Evolutionary conservation across 2,113 vertebrate genomes (phyloP).

Genomic region (Pluvianellus socialis): DNA sequence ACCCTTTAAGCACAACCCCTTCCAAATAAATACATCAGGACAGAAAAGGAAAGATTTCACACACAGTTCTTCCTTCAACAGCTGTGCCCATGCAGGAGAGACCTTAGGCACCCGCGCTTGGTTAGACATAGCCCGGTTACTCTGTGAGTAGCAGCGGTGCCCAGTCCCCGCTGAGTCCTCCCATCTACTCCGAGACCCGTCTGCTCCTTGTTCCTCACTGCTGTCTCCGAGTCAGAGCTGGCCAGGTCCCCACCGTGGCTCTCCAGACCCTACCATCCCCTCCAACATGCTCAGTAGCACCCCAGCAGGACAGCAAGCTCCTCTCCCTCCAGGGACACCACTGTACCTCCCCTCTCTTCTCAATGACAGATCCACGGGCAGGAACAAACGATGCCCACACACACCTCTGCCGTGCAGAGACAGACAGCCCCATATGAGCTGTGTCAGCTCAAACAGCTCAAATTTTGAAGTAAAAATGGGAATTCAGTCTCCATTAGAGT

Average conservation of each 20-base stretch:
- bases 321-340: not conserved
- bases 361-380: not conserved
- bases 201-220: not conserved
- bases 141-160: not conserved
- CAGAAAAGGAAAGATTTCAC: not conserved
- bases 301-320: not conserved
- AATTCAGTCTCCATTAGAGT: not conserved
- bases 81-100: too few relatives aligned
- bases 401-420: not conserved
- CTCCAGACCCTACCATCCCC: not conserved
- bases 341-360: not conserved
- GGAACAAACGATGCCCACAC: not conserved
- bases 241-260: not conserved
- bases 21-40: not conserved
- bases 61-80: not conserved
- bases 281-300: not conserved
- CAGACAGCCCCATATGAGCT: not conserved
- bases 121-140: not conserved
- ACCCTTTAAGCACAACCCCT: not conserved
- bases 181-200: not conserved
- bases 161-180: not conserved
- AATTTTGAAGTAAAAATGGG: not conserved
- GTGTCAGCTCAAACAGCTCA: not conserved
- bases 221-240: not conserved
- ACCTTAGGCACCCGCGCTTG: accelerated